Percentiles rank a stretch among this genome's conserved stretches.
Conservation (phyloP, 2,113 vertebrate genomes). For the Myxocyprinus asiaticus region DNA sequence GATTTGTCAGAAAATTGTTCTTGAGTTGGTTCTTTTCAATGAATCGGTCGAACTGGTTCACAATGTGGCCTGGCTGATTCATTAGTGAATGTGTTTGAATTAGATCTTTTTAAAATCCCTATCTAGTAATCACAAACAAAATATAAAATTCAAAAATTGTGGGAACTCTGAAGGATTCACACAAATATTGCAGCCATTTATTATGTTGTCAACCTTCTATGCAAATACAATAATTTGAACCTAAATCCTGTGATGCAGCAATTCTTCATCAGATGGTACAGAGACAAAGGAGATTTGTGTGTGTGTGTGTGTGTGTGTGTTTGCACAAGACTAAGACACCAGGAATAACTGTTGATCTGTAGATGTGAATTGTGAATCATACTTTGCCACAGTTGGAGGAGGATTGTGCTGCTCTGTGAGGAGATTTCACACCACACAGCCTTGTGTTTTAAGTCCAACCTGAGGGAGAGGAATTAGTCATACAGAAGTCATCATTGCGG, state of each 20-base stretch:
- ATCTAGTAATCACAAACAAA: too few relatives aligned
- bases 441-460: slow-evolving; percentile 20
- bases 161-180: too few relatives aligned
- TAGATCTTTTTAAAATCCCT: too few relatives aligned
- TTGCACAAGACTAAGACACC: neutral
- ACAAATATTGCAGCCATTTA: neutral
- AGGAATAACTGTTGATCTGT: neutral
- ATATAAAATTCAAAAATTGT: too few relatives aligned
- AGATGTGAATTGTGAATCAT: slow-evolving; percentile 28
- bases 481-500: slow-evolving; percentile 21
- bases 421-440: slow-evolving; percentile 14
- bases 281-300: neutral
- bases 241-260: neutral
- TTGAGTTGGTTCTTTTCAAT: too few relatives aligned
- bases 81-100: too few relatives aligned
- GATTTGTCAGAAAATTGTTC: too few relatives aligned
- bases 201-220: neutral
- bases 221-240: neutral
- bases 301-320: neutral
- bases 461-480: slow-evolving; percentile 32
- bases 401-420: neutral
- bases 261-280: neutral
- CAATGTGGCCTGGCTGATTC: too few relatives aligned
- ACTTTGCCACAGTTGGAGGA: neutral
- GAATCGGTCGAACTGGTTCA: too few relatives aligned